These are phyloP conservation scores for Ormyrus pomaceus DNA, from an alignment of 2,888 invertebrate species.

Conservation along the genomic window DNA sequence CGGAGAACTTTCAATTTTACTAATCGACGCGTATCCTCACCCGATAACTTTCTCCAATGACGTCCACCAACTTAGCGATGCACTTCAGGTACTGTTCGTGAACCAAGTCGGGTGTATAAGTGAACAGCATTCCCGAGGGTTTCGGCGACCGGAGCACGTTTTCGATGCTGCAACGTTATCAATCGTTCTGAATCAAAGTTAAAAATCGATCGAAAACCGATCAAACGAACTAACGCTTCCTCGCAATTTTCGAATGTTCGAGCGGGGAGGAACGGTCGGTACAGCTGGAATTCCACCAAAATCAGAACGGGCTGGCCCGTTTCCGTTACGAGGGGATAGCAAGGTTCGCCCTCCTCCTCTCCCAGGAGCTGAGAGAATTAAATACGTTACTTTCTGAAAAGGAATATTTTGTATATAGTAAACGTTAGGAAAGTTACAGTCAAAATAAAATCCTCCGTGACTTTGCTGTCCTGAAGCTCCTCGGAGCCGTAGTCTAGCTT, in stretches of 20 bases:
- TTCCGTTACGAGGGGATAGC: slow-evolving; percentile 58
- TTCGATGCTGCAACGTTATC: slow-evolving; percentile 16
- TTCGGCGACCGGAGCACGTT: slow-evolving; percentile 38
- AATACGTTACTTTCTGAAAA: too few species aligned
- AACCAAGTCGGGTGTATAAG: slow-evolving; percentile 62
- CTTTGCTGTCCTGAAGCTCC: slow-evolving; percentile 51
- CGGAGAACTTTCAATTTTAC: too few species aligned
- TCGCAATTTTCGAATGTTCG: slow-evolving; percentile 45
- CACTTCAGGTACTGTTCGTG: slow-evolving; percentile 64
- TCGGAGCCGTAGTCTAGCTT: slow-evolving; percentile 10
- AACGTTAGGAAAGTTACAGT: too few species aligned
- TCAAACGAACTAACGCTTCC: slow-evolving; percentile 32
- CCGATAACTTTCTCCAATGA: slow-evolving; percentile 63
- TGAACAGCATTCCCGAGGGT: slow-evolving; percentile 49
- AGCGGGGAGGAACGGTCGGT: slow-evolving; percentile 58
- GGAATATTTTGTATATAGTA: too few species aligned
- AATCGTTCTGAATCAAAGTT: background rate
- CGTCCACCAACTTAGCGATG: slow-evolving; percentile 61
- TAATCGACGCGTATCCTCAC: slow-evolving; percentile 47
- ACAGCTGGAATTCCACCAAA: slow-evolving; percentile 65
- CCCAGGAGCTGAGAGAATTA: too few species aligned
- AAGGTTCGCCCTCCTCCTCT: background rate
- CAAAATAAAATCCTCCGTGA: too few species aligned
- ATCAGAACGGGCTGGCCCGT: slow-evolving; percentile 64
- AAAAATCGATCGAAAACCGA: background rate